Conservation (phyloP, 2,113 vertebrate genomes). For the Megaceryle maxima region DNA sequence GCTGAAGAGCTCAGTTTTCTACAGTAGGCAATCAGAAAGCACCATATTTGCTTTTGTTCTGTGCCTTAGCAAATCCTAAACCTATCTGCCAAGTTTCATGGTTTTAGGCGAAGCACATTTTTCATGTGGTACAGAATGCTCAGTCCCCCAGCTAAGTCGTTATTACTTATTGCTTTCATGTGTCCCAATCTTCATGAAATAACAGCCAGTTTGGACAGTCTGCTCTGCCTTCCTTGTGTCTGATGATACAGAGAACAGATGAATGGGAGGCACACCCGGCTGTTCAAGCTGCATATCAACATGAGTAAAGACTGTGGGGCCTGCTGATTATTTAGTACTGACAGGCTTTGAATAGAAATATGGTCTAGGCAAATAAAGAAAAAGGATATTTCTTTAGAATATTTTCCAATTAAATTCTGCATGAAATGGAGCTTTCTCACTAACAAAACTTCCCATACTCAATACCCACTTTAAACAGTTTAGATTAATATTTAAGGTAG, state of each 20-base stretch:
- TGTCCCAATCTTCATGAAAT: constrained; percentile 32
- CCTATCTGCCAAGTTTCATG: neutral
- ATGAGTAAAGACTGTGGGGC: neutral
- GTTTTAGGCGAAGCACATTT: neutral
- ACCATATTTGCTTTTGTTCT: constrained; percentile 30
- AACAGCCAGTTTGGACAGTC: constrained; percentile 9
- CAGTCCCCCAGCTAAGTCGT: neutral
- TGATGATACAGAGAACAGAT: constrained; percentile 18
- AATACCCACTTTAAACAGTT: neutral
- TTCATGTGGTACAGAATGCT: neutral
- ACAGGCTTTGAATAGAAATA: neutral
- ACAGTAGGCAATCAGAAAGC: neutral
- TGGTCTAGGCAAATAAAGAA: neutral
- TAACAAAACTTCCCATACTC: neutral
- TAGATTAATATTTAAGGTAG: neutral
- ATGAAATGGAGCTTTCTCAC: neutral
- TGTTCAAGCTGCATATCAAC: constrained; percentile 4
- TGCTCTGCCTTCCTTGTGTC: neutral
- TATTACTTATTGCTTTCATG: constrained; percentile 43
- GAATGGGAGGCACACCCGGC: neutral
- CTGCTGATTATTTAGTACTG: constrained; percentile 27
- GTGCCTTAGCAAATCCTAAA: neutral
- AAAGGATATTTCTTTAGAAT: neutral
- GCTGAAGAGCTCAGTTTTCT: neutral
- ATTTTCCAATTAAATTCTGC: neutral